Evolutionary conservation across 1,140 invertebrate species (phyloP).

Genomic region (Drosophila triauraria): DNA sequence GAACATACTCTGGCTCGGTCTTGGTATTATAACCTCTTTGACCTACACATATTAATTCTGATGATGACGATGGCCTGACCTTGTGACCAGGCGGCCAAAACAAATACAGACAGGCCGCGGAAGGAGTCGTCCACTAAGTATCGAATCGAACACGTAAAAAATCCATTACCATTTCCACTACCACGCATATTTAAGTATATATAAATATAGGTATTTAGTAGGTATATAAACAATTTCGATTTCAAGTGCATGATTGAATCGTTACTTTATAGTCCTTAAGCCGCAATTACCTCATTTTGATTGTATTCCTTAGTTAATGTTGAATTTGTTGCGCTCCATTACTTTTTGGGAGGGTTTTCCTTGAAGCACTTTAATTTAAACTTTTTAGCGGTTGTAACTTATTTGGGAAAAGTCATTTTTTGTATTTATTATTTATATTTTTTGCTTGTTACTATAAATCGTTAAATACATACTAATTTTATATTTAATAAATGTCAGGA

Average conservation of each 20-base stretch:
- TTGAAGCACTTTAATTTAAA: neutral
- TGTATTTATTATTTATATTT: neutral
- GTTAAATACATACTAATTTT: neutral
- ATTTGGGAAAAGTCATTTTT: neutral
- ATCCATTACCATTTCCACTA: constrained; percentile 42
- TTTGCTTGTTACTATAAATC: too few relatives aligned
- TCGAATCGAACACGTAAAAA: constrained; percentile 49
- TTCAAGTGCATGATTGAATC: constrained; percentile 36
- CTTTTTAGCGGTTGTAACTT: neutral
- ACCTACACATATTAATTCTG: constrained; percentile 49
- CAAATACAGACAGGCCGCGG: constrained; percentile 18
- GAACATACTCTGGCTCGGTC: constrained; percentile 21
- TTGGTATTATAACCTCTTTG: constrained; percentile 35
- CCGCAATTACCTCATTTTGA: constrained; percentile 35
- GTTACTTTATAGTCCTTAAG: constrained; percentile 1
- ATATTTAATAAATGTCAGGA: neutral
- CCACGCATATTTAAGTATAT: constrained; percentile 35
- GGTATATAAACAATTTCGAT: constrained; percentile 13
- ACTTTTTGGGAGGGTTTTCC: neutral
- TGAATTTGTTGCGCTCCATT: constrained; percentile 25
- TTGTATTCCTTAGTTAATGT: constrained; percentile 22
- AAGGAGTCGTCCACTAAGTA: constrained; percentile 23
- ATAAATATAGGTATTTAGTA: constrained; percentile 25
- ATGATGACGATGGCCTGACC: constrained; percentile 46
- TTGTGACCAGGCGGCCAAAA: constrained; percentile 46